Evolutionary conservation across 2,797 vertebrate genomes (phyloP).

Genomic region (Xerus rutilus): DNA sequence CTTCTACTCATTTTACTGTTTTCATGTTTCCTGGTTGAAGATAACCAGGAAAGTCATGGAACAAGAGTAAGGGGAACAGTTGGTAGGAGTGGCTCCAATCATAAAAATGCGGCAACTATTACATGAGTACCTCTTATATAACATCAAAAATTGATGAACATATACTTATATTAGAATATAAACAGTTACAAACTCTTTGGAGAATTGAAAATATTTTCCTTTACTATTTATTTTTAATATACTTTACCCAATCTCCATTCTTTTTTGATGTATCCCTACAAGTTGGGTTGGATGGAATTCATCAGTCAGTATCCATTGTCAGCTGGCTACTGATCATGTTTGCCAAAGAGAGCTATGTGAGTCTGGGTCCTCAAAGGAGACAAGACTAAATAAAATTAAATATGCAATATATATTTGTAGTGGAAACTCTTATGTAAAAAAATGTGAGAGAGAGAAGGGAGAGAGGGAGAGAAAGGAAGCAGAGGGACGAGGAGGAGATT

Average conservation of each 20-base stretch:
- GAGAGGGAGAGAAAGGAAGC: too few relatives aligned
- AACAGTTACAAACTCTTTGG: background rate
- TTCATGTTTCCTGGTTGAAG: background rate
- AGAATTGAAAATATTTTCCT: background rate
- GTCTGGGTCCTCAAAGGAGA: background rate
- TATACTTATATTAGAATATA: background rate
- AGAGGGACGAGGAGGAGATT: too few relatives aligned
- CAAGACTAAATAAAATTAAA: background rate
- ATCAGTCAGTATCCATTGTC: background rate
- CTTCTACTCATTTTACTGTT: background rate
- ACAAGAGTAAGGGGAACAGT: background rate
- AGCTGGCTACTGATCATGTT: background rate
- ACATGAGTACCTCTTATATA: background rate
- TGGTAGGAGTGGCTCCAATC: background rate
- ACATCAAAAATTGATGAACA: background rate
- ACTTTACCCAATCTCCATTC: background rate
- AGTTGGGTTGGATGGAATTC: background rate
- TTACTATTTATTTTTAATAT: background rate
- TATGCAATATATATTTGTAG: background rate
- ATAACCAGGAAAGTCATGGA: background rate
- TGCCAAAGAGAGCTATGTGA: background rate
- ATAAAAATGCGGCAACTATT: background rate
- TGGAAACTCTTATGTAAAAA: background rate
- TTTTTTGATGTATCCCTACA: background rate
- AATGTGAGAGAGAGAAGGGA: background rate